Conservation (phyloP, 1,140 invertebrate species). For the Hyles vespertilio region DNA sequence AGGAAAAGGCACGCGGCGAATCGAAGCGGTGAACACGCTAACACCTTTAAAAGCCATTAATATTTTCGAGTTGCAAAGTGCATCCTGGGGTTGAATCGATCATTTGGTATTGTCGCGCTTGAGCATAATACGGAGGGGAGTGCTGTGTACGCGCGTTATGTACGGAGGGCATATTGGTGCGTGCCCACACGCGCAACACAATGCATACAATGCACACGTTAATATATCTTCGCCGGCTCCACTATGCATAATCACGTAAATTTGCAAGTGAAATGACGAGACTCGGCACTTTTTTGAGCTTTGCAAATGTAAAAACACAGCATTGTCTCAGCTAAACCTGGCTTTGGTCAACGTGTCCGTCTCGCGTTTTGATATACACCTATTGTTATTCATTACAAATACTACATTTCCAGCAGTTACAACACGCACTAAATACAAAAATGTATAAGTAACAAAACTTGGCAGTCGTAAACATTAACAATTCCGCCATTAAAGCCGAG, state of each 20-base stretch:
- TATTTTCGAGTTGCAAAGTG: constrained; percentile 26
- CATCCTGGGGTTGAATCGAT: constrained; percentile 31
- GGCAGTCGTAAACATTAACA: no score
- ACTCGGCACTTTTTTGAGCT: constrained; percentile 54
- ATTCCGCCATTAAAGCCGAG: no score
- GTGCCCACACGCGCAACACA: constrained; percentile 51
- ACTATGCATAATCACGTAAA: constrained; percentile 61
- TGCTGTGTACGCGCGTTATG: constrained; percentile 23
- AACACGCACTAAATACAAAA: no score
- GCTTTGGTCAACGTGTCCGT: no score
- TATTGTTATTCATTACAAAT: no score
- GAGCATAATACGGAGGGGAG: constrained; percentile 43
- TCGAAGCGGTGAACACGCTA: constrained; percentile 13
- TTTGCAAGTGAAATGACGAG: constrained; percentile 66
- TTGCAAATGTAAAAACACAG: constrained; percentile 45
- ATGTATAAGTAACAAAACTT: no score
- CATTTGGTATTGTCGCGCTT: constrained; percentile 37
- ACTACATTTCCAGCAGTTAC: no score
- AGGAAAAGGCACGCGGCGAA: constrained; percentile 1
- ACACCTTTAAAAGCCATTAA: constrained; percentile 23
- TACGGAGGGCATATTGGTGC: constrained; percentile 36
- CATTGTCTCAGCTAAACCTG: constrained; percentile 43
- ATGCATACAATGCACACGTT: constrained; percentile 62
- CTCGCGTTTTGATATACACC: no score
- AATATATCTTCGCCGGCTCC: constrained; percentile 60